Evolutionary conservation across 2,888 invertebrate genomes (phyloP).

Genomic region (Spisula solida): DNA sequence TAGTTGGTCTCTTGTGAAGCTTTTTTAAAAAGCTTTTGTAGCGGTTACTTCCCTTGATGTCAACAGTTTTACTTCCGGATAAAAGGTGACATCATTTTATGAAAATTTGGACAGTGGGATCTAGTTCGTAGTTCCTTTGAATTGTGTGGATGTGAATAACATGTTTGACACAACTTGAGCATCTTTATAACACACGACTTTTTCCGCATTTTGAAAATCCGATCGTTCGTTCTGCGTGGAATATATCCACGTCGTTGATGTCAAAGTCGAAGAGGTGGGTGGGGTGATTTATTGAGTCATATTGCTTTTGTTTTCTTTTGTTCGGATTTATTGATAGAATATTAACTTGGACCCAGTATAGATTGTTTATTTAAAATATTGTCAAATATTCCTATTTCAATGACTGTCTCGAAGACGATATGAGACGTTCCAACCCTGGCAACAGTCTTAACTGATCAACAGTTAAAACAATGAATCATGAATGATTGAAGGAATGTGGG

Average conservation of each 20-base stretch:
- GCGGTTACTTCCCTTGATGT: constrained; percentile 9
- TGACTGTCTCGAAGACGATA: neutral
- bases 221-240: constrained; percentile 19
- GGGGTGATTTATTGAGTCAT: constrained; percentile 24
- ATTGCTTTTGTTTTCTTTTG: neutral
- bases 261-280: constrained; percentile 11
- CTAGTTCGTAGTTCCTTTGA: neutral
- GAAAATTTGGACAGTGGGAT: constrained; percentile 13
- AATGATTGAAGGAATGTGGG: neutral
- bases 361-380: no score
- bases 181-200: neutral
- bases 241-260: constrained; percentile 17
- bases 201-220: neutral
- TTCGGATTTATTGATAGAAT: neutral
- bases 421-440: no score
- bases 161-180: neutral
- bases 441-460: no score
- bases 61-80: constrained; percentile 30
- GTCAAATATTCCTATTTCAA: neutral
- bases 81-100: constrained; percentile 30
- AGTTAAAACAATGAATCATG: neutral
- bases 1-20: no score
- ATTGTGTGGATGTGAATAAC: neutral
- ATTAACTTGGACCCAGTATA: neutral
- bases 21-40: constrained; percentile 8